Conservation (phyloP, 2,113 vertebrate genomes). For the Diphyllodes magnificus region DNA sequence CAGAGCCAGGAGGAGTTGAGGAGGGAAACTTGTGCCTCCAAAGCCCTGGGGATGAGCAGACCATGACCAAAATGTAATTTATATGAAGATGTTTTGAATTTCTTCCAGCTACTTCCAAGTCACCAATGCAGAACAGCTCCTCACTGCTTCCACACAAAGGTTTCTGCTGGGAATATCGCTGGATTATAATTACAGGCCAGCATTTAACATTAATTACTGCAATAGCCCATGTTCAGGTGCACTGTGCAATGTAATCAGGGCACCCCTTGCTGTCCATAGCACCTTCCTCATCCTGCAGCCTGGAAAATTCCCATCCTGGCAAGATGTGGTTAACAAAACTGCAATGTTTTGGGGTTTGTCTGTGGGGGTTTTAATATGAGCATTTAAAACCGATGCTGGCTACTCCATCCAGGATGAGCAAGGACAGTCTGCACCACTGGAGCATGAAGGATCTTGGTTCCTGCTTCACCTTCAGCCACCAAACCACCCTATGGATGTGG, state of each 20-base stretch:
- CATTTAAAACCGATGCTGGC: background rate
- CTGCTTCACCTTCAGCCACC: background rate
- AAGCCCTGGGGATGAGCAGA: background rate
- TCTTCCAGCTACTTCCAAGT: constrained; percentile 12
- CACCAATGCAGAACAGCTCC: constrained; percentile 23
- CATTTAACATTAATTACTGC: constrained; percentile 25
- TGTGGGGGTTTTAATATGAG: background rate
- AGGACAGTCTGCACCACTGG: background rate
- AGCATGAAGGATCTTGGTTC: too few species aligned
- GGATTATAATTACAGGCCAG: constrained; percentile 34
- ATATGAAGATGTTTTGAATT: constrained; percentile 28
- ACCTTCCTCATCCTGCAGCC: background rate
- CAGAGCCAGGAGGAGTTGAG: background rate
- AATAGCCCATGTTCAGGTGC: background rate
- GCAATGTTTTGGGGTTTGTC: background rate
- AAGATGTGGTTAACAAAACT: background rate
- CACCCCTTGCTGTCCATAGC: background rate
- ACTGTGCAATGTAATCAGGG: background rate
- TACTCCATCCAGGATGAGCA: background rate
- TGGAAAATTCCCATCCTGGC: background rate
- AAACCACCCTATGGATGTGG: background rate
- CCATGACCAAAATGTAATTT: constrained; percentile 40
- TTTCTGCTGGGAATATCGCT: background rate
- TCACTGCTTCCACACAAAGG: background rate
- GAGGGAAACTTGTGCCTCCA: background rate